Base-by-base conservation (phyloP, 2,888 invertebrate species). In the Thymelicus acteon region DNA sequence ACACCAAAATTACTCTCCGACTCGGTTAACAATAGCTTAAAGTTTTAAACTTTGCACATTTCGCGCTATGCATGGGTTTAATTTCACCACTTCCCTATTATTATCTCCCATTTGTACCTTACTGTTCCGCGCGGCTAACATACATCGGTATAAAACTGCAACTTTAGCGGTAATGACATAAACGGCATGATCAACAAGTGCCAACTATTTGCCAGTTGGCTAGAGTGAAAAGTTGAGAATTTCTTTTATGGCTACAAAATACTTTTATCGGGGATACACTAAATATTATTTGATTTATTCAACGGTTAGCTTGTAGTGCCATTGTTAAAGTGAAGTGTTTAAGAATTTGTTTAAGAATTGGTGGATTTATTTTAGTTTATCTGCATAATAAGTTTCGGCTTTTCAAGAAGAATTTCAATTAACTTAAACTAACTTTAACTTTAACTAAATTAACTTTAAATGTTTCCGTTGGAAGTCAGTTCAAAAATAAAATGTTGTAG, bases 271-370 rank as follows among this genome's bases (percentile, higher is more conserved):
- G 15, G 12, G 57, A 19, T 24, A 31, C 31, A 57, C 57, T 57
- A 57, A 57, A 57, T 31, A 57, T 31, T 13, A 31, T 57, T 57
- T 57, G 57, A 24, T 57, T 31, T 57, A 57, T 31, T 57, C 57
- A 57, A 57, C 31, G 31, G 31, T 57, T 57, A 31, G 57, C 24
- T 57, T 13, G 12, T 13, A 31, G 57, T 57, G 31, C 24, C 57
- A 12, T 31, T 57, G 31, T 31, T 57, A 31, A 2, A 49, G 15
- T 15, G 49, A 57, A 57, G 6, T 57, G 13, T 54, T 54, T 19
- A 0, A 24, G 12, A 10, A 47, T 15, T 5, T n/a, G 0, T 6
- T 49, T 2, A n/a, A n/a, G n/a, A n/a, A n/a, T n/a, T 40, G 39
- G 39, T 40, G 39, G 7, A 40, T 40, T 40, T 40, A 40, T 40